These are phyloP conservation scores for Drosophila tanythrix DNA, from an alignment of 2,888 invertebrate genomes.

Conservation along the genomic window DNA sequence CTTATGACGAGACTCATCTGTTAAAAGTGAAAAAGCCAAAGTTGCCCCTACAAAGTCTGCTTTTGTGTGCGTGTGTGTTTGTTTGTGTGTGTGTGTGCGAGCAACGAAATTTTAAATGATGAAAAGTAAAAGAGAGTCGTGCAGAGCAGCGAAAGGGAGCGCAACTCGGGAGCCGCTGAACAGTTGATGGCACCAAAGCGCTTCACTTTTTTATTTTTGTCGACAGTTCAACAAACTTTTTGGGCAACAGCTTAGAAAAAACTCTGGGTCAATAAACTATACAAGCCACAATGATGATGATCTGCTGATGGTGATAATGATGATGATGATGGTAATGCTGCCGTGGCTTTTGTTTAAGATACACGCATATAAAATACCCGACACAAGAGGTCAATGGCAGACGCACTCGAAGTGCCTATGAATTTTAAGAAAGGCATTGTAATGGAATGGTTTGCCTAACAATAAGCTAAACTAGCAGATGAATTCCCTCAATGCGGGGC, in stretches of 20 bases:
- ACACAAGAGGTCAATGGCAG: slow-evolving; percentile 67
- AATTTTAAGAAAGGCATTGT: slow-evolving; percentile 55
- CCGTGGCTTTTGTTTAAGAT: slow-evolving; percentile 59
- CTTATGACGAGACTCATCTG: slow-evolving; percentile 41
- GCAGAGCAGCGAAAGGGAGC: slow-evolving; percentile 55
- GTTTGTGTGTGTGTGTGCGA: slow-evolving; percentile 9
- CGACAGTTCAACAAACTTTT: slow-evolving; percentile 73
- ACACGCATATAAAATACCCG: slow-evolving; percentile 60
- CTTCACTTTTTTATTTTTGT: slow-evolving; percentile 66
- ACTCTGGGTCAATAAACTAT: slow-evolving; percentile 74
- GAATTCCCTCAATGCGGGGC: slow-evolving; percentile 6
- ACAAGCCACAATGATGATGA: slow-evolving; percentile 51
- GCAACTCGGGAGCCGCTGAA: slow-evolving; percentile 25
- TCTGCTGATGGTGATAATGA: slow-evolving; percentile 29
- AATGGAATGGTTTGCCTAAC: slow-evolving; percentile 42
- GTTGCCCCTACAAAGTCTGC: slow-evolving; percentile 12
- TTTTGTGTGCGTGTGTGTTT: slow-evolving; percentile 5
- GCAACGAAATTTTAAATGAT: slow-evolving; percentile 39
- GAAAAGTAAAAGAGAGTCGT: slow-evolving; percentile 58
- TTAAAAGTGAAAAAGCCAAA: slow-evolving; percentile 68
- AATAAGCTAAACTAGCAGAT: slow-evolving; percentile 20
- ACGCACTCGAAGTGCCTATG: slow-evolving; percentile 36
- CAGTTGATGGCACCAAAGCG: slow-evolving; percentile 27
- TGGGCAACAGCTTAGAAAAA: slow-evolving; percentile 56
- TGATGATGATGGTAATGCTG: slow-evolving; percentile 40